Evolutionary conservation across 1,140 invertebrate genomes (phyloP).

Genomic region (Aleiodes sp.): DNA sequence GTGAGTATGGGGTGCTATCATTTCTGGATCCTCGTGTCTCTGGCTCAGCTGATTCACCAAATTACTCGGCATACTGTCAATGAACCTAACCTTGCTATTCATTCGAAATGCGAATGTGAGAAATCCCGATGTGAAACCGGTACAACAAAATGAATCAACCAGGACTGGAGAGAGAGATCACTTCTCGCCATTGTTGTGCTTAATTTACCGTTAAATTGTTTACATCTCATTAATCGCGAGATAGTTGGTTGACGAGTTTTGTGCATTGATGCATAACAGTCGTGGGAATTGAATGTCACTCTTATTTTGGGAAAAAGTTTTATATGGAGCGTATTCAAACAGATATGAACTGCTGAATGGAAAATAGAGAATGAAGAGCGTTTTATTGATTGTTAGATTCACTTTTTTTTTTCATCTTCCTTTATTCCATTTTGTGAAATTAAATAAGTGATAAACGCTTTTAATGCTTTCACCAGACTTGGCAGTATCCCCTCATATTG

Average conservation of each 20-base stretch:
- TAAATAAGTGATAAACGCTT: neutral
- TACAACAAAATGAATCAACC: neutral
- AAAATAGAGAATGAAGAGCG: neutral
- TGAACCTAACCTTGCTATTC: constrained; percentile 1
- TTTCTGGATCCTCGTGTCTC: neutral
- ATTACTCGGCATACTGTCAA: constrained; percentile 16
- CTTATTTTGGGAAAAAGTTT: constrained; percentile 58
- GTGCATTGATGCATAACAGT: constrained; percentile 62
- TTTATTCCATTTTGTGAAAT: neutral
- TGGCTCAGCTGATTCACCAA: neutral
- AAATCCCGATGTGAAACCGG: neutral
- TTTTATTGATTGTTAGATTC: too few species aligned
- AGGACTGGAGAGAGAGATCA: neutral
- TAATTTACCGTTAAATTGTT: constrained; percentile 68
- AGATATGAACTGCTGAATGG: neutral
- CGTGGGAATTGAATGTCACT: constrained; percentile 50
- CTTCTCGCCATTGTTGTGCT: constrained; percentile 59
- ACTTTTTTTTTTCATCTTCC: too few species aligned
- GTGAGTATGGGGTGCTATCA: neutral
- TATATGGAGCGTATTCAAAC: constrained; percentile 17
- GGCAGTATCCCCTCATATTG: neutral
- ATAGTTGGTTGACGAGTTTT: constrained; percentile 45
- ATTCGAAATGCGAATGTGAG: neutral
- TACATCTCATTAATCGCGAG: constrained; percentile 66
- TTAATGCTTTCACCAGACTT: neutral